A percentile compares a stretch with the other conserved stretches of the same genome.
These are phyloP conservation scores for Hydrotaea cyrtoneurina DNA, from an alignment of 2,888 invertebrate genomes.

Conservation along the genomic window DNA sequence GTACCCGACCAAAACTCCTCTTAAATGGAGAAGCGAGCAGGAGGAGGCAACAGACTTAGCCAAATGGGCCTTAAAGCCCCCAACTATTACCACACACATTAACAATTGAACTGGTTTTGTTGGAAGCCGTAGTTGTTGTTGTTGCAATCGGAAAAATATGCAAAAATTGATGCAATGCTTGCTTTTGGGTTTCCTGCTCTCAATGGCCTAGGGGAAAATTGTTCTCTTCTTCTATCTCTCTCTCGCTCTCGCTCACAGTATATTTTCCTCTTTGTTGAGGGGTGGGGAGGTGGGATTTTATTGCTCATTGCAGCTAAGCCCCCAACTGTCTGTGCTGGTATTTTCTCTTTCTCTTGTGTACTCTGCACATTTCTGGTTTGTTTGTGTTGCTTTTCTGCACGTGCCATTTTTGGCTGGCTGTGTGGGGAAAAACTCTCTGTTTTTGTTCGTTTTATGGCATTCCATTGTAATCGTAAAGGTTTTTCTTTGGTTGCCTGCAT, in stretches of 20 bases:
- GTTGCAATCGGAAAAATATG: background rate
- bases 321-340: background rate
- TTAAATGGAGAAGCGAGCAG: background rate
- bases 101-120: constrained; percentile 35
- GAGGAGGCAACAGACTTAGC: background rate
- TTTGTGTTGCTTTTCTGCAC: constrained; percentile 52
- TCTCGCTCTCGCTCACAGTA: constrained; percentile 30
- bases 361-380: constrained; percentile 1
- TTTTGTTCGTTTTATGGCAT: constrained; percentile 57
- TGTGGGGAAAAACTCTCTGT: constrained; percentile 56
- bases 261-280: background rate
- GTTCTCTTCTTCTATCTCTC: constrained; percentile 13
- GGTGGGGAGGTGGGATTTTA: background rate
- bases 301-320: constrained; percentile 14
- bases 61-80: constrained; percentile 3
- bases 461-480: constrained; percentile 54
- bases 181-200: background rate
- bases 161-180: constrained; percentile 30
- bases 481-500: background rate
- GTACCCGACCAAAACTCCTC: background rate
- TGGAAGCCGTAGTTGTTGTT: background rate
- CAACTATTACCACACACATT: constrained; percentile 29
- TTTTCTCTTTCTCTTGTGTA: background rate
- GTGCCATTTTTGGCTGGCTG: constrained; percentile 56
- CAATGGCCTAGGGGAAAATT: background rate